Percentiles rank a stretch among this genome's conserved stretches.
phyloP scores from a whole-genome alignment of 2,888 invertebrate species.

The Helicoverpa assulta region DNA sequence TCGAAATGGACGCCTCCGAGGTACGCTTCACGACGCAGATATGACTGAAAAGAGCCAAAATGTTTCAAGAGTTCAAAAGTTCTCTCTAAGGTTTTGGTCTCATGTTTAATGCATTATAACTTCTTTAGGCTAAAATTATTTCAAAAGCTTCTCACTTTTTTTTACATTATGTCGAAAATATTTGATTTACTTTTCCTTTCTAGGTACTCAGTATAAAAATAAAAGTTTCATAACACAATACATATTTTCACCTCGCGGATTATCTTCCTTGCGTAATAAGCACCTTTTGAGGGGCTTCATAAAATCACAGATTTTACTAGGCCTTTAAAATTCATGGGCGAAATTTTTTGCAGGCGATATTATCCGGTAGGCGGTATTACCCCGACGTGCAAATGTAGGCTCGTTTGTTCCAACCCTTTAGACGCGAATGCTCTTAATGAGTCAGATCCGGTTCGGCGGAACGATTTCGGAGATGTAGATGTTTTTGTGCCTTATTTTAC shows the following conservation, averaged over 20 bases:
- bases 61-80: conserved; percentile 42
- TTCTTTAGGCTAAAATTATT: conserved; percentile 25
- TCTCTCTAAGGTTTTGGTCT: conserved; percentile 15
- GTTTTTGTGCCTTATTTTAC: conserved; percentile 64
- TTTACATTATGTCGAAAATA: conserved; percentile 18
- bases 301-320: conserved; percentile 43
- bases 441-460: conserved; percentile 47
- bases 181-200: conserved; percentile 8
- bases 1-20: conserved; percentile 58
- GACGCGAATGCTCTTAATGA: conserved; percentile 58
- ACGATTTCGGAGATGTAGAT: conserved; percentile 50
- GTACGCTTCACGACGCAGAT: conserved; percentile 19
- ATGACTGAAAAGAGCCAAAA: conserved; percentile 28
- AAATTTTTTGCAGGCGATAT: conserved; percentile 45
- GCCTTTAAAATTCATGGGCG: conserved; percentile 48
- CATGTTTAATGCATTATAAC: conserved; percentile 26
- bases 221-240: conserved; percentile 12
- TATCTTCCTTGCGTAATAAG: conserved; percentile 9
- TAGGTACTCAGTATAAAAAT: conserved; percentile 6
- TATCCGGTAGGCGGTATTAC: conserved; percentile 20
- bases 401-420: conserved; percentile 62
- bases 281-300: conserved; percentile 13
- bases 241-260: conserved; percentile 10
- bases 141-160: background rate
- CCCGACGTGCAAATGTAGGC: conserved; percentile 49